These are phyloP conservation scores for Actinia tenebrosa DNA, from an alignment of 64 coral and sea anemone genomes.

Conservation along the genomic window DNA sequence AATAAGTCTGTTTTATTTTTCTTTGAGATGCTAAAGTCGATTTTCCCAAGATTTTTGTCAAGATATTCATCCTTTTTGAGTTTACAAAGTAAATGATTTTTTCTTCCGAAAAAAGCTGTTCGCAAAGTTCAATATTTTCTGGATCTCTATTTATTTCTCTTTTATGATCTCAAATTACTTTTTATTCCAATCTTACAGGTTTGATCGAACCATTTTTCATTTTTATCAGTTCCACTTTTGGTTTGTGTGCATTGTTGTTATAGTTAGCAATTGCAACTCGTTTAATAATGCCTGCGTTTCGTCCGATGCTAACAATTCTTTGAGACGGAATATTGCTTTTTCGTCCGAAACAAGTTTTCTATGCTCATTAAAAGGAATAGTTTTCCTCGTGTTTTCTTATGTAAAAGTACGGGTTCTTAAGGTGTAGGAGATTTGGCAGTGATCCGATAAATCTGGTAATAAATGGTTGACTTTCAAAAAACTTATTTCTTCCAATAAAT, in stretches of 20 bases:
- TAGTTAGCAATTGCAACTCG: neutral
- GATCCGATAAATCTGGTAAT: slow-evolving; percentile 30
- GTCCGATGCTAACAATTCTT: slow-evolving; percentile 1
- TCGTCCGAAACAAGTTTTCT: neutral
- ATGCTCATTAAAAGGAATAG: neutral
- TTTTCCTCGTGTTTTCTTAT: neutral
- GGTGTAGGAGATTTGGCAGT: slow-evolving; percentile 33
- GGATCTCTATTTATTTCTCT: neutral
- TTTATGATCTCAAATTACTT: neutral
- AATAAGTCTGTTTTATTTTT: neutral
- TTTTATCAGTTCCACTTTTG: neutral
- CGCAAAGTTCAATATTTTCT: neutral
- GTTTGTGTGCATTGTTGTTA: neutral
- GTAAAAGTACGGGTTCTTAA: neutral
- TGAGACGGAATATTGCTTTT: neutral
- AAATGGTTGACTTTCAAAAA: slow-evolving; percentile 22
- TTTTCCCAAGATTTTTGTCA: neutral
- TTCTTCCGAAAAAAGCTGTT: neutral
- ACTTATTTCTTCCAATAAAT: neutral
- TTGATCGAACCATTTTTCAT: slow-evolving; percentile 5
- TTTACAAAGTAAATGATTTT: neutral
- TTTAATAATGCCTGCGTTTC: slow-evolving; percentile 4
- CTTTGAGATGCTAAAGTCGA: neutral
- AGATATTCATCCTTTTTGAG: neutral
- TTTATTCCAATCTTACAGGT: neutral